A percentile compares a stretch with the other conserved stretches of the same genome.
Evolutionary conservation across 2,888 invertebrate species (phyloP).

Genomic region (Eristalis intricaria): DNA sequence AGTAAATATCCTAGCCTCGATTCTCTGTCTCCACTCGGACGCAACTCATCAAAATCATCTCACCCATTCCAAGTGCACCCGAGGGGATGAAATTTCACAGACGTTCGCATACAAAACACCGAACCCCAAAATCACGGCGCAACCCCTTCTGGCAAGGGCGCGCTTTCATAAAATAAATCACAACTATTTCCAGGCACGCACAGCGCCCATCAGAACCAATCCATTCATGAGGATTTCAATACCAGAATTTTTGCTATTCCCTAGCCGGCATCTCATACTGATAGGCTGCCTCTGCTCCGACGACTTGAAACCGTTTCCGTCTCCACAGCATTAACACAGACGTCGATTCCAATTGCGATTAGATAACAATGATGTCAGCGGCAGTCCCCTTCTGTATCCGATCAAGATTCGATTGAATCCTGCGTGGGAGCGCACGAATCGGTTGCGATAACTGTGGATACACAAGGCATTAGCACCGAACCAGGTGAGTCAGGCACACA

Average conservation of each 20-base stretch:
- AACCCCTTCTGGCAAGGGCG: too few relatives aligned
- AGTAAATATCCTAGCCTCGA: too few relatives aligned
- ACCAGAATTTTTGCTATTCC: too few relatives aligned
- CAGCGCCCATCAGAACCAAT: not conserved
- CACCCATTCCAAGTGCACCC: not conserved
- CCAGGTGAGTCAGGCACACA: not conserved
- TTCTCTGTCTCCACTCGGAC: too few relatives aligned
- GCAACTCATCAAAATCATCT: too few relatives aligned
- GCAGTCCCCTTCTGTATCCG: slow-evolving; percentile 1
- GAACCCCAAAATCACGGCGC: too few relatives aligned
- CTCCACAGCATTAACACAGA: not conserved
- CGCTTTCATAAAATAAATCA: not conserved
- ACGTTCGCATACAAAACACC: not conserved
- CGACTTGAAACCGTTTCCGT: too few relatives aligned
- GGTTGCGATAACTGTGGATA: not conserved
- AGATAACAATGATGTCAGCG: slow-evolving; percentile 48
- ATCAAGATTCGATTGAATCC: slow-evolving; percentile 24
- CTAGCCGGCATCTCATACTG: too few relatives aligned
- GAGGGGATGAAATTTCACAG: not conserved
- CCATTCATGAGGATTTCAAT: not conserved
- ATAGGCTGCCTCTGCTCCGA: too few relatives aligned
- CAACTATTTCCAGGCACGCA: not conserved
- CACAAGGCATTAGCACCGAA: not conserved
- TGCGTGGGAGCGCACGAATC: slow-evolving; percentile 4
- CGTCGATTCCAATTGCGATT: not conserved